A percentile compares a stretch with the other conserved stretches of the same genome.
Conservation (phyloP, 2,113 vertebrate genomes). For the Elephas maximus region DNA sequence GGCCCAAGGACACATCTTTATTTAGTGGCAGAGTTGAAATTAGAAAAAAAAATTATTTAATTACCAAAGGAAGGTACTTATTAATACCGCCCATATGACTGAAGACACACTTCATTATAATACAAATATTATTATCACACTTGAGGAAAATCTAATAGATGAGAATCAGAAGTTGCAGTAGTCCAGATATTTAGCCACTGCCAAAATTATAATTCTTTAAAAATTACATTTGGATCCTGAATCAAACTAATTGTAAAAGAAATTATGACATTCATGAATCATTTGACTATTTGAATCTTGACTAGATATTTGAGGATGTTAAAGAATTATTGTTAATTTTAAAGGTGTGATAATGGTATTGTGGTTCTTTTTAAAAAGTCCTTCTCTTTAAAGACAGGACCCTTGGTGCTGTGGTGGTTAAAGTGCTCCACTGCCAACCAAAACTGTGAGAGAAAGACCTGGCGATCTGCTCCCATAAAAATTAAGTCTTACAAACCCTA, state of each 20-base stretch:
- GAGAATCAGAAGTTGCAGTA: background rate
- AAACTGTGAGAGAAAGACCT: too few relatives aligned
- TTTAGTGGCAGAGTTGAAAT: background rate
- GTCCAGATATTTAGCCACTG: conserved; percentile 29
- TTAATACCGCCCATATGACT: background rate
- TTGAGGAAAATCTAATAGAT: conserved; percentile 40
- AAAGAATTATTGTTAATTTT: conserved; percentile 42
- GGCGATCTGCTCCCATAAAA: too few relatives aligned
- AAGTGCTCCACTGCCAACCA: too few relatives aligned
- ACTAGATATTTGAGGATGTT: conserved; percentile 21
- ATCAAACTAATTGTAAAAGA: background rate
- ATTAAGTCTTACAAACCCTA: too few relatives aligned
- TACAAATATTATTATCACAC: background rate
- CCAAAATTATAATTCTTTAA: conserved; percentile 43
- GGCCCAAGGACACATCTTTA: background rate
- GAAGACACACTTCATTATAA: background rate
- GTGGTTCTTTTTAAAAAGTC: background rate
- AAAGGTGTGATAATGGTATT: background rate
- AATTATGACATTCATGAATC: background rate
- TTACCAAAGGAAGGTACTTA: conserved; percentile 32
- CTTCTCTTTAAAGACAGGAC: background rate
- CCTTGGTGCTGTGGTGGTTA: too few relatives aligned
- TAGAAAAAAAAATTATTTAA: background rate
- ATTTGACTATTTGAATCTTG: conserved; percentile 25
- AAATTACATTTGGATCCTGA: conserved; percentile 23